Percentiles rank a stretch among this genome's conserved stretches.
phyloP scores from a whole-genome alignment of 2,113 vertebrate species.

The Macrotis lagotis region DNA sequence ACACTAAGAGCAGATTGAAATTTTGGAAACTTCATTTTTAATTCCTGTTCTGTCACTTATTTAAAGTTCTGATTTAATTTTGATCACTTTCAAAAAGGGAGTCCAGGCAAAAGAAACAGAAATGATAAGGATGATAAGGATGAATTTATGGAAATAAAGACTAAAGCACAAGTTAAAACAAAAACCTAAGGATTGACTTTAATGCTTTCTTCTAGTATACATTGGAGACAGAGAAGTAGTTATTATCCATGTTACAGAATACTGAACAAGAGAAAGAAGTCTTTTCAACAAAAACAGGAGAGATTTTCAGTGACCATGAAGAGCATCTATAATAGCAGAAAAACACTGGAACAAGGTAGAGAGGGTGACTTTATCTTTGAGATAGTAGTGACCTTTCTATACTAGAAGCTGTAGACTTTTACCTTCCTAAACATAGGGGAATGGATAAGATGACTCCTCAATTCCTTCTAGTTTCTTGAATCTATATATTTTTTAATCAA shows the following conservation, averaged over 20 bases:
- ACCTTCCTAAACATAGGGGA: neutral
- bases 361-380: neutral
- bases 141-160: slow-evolving; percentile 17
- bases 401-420: neutral
- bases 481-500: neutral
- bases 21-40: neutral
- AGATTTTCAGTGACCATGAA: neutral
- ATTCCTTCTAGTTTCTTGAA: neutral
- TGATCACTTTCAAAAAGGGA: slow-evolving; percentile 28
- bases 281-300: slow-evolving; percentile 23
- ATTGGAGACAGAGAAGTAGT: neutral
- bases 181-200: neutral
- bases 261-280: neutral
- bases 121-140: slow-evolving; percentile 19
- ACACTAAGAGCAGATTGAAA: neutral
- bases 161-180: slow-evolving; percentile 4
- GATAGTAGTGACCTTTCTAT: neutral
- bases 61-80: neutral
- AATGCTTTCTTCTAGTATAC: slow-evolving; percentile 8
- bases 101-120: slow-evolving; percentile 1
- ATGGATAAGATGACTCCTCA: neutral
- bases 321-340: neutral
- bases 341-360: neutral
- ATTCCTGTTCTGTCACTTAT: neutral
- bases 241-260: neutral